These are phyloP conservation scores for Drosophila demipolita DNA, from an alignment of 2,888 invertebrate genomes.

Conservation along the genomic window DNA sequence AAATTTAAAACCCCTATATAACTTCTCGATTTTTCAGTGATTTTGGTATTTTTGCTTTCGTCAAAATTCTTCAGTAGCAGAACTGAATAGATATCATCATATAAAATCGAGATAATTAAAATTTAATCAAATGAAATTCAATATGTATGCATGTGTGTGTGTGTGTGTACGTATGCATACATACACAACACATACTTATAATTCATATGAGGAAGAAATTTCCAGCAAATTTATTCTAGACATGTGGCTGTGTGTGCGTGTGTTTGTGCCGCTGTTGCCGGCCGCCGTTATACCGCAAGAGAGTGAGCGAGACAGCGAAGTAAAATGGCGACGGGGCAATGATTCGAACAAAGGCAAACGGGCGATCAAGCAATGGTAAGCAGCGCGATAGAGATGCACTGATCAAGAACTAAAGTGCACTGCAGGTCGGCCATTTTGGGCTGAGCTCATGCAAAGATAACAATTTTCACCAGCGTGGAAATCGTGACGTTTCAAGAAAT, in stretches of 20 bases:
- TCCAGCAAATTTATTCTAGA: slow-evolving; percentile 65
- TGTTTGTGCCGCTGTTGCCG: slow-evolving; percentile 70
- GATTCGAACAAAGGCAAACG: slow-evolving; percentile 47
- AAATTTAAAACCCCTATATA: slow-evolving; percentile 10
- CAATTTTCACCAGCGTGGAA: slow-evolving; percentile 20
- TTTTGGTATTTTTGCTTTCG: slow-evolving; percentile 84
- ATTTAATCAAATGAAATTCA: slow-evolving; percentile 27
- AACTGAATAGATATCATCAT: slow-evolving; percentile 84
- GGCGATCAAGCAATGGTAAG: slow-evolving; percentile 58
- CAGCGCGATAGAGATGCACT: slow-evolving; percentile 32
- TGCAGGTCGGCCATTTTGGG: slow-evolving; percentile 52
- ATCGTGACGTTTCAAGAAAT: not conserved
- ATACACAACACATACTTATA: slow-evolving; percentile 15
- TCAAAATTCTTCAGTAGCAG: slow-evolving; percentile 85
- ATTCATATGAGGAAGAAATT: slow-evolving; percentile 61
- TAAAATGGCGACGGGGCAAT: slow-evolving; percentile 65
- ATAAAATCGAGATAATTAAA: slow-evolving; percentile 59
- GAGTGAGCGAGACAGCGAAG: slow-evolving; percentile 47
- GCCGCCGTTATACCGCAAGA: slow-evolving; percentile 48
- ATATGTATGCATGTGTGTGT: slow-evolving; percentile 14
- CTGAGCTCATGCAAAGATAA: slow-evolving; percentile 18
- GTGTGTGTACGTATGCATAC: slow-evolving; percentile 8
- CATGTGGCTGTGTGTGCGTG: slow-evolving; percentile 40
- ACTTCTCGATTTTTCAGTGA: slow-evolving; percentile 73
- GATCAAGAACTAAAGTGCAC: slow-evolving; percentile 55